A percentile compares a stretch with the other conserved stretches of the same genome.
Conservation (phyloP, 1,140 invertebrate genomes). For the Pollicipes pollicipes region DNA sequence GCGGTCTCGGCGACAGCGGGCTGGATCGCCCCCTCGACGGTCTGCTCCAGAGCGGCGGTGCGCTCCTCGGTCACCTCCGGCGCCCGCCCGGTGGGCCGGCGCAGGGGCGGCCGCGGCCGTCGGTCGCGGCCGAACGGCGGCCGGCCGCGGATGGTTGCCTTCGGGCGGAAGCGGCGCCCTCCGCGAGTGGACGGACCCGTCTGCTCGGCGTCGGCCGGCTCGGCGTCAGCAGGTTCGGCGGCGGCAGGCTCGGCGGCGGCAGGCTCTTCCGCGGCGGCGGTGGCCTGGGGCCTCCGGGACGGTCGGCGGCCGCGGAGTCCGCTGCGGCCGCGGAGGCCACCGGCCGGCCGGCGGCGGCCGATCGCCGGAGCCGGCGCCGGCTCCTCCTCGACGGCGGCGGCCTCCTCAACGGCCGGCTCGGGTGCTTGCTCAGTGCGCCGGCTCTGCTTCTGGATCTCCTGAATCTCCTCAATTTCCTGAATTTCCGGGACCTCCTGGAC, state of each 20-base stretch:
- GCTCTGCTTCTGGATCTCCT: not conserved
- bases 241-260: no score
- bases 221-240: not conserved
- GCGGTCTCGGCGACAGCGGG: not conserved
- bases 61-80: not conserved
- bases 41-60: not conserved
- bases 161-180: not conserved
- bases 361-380: no score
- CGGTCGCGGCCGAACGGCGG: no score
- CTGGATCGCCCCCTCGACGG: no score
- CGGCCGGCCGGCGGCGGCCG: no score
- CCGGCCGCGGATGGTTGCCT: not conserved
- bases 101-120: not conserved
- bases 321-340: no score
- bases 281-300: not conserved
- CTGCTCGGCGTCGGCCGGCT: not conserved
- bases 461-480: no score
- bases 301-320: not conserved
- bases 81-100: no score
- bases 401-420: not conserved
- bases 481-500: not conserved
- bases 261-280: not conserved
- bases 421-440: not conserved
- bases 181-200: no score
- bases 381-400: not conserved